Evolutionary conservation across 1,140 invertebrate genomes (phyloP).

Genomic region (Lordiphosa stackelbergi): DNA sequence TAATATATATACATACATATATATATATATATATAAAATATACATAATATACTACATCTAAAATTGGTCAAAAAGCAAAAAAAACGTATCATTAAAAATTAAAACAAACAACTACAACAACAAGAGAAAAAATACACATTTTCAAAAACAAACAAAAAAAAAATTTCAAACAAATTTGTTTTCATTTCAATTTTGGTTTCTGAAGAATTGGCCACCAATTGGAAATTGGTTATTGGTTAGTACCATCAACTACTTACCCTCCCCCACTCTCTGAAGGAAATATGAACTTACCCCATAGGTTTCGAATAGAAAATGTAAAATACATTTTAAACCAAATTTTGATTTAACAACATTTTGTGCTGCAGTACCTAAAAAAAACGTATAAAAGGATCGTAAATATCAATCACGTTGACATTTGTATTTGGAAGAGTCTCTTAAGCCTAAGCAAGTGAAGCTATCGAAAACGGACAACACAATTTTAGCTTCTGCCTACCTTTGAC

Average conservation of each 20-base stretch:
- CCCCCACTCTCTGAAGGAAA: background rate
- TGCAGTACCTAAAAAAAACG: conserved; percentile 52
- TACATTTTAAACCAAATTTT: conserved; percentile 16
- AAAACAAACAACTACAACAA: conserved; percentile 56
- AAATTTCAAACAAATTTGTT: conserved; percentile 56
- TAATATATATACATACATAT: conserved; percentile 21
- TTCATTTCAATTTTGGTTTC: conserved; percentile 58
- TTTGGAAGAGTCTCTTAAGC: no score
- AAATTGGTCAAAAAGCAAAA: conserved; percentile 46
- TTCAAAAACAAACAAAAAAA: conserved; percentile 62
- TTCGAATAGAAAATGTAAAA: conserved; percentile 37
- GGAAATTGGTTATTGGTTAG: conserved; percentile 19
- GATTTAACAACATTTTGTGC: conserved; percentile 34
- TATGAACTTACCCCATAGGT: conserved; percentile 45
- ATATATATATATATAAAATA: conserved; percentile 28
- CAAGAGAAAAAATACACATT: conserved; percentile 47
- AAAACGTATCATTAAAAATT: conserved; percentile 22
- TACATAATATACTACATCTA: conserved; percentile 23
- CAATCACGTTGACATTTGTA: no score
- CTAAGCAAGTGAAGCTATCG: no score
- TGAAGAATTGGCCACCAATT: conserved; percentile 42
- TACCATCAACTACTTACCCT: no score
- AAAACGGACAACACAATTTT: no score
- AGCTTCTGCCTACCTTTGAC: no score
- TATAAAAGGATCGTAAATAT: background rate